Base-by-base conservation (phyloP, 2,113 vertebrate genomes). In the Aythya baeri region DNA sequence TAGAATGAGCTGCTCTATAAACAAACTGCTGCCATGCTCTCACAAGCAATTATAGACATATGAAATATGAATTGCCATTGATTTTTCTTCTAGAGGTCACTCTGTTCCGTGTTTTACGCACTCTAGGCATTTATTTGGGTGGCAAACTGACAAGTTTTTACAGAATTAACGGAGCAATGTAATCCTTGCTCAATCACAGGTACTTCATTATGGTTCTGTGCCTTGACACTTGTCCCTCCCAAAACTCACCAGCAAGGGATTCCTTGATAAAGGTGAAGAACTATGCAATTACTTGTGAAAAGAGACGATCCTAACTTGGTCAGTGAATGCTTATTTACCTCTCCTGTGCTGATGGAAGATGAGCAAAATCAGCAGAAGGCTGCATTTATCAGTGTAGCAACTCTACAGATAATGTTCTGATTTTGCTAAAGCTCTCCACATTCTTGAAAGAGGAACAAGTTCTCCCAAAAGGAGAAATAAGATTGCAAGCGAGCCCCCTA, bases 21-120 rank as follows among this genome's bases (percentile, higher is more conserved):
- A 98, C 96, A 97, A 97, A 98, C 93, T 89, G 67, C 97, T 92
- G 94, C 97, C 95, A 87, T 93, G 96, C 97, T 98, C 97, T 98
- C 98, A 98, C 97, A 97, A 97, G 98, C 98, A 98, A 98, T 99
- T 98, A 98, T 80, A 97, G 98, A 96, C 98, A 96, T 97, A 98
- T 98, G 98, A 99, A 98, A 99, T 98, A 99, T 98, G 99, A 99
- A 98, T 98, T 96, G 97, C 94, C 94, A 98, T 99, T 98, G 98
- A 98, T 99, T 98, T 98, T 98, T 97, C 97, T 97, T 97, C 97
- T 96, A 96, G 96, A 97, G 98, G 98, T 98, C 98, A 98, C 96
- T 96, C 93, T 89, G 95, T 95, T 98, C 97, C 93, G 85, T 97
- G 97, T 98, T 98, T 98, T 98, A 98, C 91, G 89, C 96, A 98